A percentile compares a stretch with the other conserved stretches of the same genome.
Evolutionary conservation across 2,113 vertebrate species (phyloP).

Genomic region (Bos indicus): DNA sequence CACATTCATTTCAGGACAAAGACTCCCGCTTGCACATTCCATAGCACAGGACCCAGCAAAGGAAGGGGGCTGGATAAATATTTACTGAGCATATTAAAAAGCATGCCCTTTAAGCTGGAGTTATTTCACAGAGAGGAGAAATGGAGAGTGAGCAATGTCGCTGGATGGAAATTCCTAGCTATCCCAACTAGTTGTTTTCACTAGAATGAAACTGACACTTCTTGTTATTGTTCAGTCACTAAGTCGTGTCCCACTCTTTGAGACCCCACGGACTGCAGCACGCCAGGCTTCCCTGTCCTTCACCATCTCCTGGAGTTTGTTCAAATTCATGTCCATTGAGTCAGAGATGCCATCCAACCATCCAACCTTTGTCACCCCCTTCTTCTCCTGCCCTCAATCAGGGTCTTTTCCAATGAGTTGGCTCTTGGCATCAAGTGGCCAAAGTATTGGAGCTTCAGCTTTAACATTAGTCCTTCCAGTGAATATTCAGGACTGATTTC

Average conservation of each 20-base stretch:
- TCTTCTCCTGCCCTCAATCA: background rate
- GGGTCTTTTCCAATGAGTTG: background rate
- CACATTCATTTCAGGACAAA: accelerated
- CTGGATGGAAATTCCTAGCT: background rate
- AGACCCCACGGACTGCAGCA: background rate
- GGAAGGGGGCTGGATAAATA: accelerated
- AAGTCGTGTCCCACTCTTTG: background rate
- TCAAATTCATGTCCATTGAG: background rate
- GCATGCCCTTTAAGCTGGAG: background rate
- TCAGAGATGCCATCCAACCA: background rate
- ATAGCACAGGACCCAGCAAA: accelerated
- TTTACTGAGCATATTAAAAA: background rate
- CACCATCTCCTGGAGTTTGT: background rate
- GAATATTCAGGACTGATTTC: background rate
- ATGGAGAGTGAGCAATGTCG: accelerated
- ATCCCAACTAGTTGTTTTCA: background rate
- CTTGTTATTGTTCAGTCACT: background rate
- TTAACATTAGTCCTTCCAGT: background rate
- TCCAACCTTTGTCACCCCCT: background rate
- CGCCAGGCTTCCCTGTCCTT: background rate
- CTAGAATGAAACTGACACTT: background rate
- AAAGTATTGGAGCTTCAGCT: background rate
- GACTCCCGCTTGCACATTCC: accelerated
- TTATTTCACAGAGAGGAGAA: background rate
- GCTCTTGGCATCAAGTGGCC: background rate